phyloP scores from a whole-genome alignment of 1,140 invertebrate species.

The Pseudachorutes palmiensis region DNA sequence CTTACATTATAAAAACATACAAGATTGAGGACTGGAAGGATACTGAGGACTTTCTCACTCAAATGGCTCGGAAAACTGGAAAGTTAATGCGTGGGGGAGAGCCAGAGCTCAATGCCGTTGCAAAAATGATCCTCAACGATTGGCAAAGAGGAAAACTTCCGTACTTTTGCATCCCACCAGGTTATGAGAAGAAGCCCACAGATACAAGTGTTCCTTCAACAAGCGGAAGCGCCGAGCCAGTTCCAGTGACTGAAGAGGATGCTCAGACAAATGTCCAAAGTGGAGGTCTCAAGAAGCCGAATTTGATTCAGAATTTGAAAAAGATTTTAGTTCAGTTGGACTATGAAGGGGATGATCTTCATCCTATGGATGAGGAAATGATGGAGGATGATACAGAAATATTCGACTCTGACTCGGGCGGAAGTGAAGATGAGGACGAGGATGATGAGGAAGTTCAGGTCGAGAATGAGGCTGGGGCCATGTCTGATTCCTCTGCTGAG shows the following conservation, averaged over 20 bases:
- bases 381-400: conserved; percentile 45
- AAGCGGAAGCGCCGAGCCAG: conserved; percentile 36
- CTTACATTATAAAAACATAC: conserved; percentile 89
- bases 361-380: conserved; percentile 45
- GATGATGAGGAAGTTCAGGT: conserved; percentile 27
- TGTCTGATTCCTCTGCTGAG: neutral
- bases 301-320: conserved; percentile 59
- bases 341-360: conserved; percentile 55
- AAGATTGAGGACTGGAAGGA: conserved; percentile 70
- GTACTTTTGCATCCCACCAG: conserved; percentile 77
- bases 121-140: conserved; percentile 96
- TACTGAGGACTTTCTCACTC: conserved; percentile 82
- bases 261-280: conserved; percentile 15
- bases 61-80: conserved; percentile 74
- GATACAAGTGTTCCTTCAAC: conserved; percentile 22
- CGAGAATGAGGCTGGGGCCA: conserved; percentile 19
- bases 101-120: conserved; percentile 76
- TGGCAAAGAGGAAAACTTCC: conserved; percentile 96
- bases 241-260: conserved; percentile 39
- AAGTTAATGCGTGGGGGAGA: conserved; percentile 93
- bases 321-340: conserved; percentile 67
- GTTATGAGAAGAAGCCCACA: conserved; percentile 23
- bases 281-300: conserved; percentile 30
- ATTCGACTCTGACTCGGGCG: conserved; percentile 15
- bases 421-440: conserved; percentile 16